Evolutionary conservation across 2,888 invertebrate species (phyloP).

Genomic region (Drosophila maculinotata): DNA sequence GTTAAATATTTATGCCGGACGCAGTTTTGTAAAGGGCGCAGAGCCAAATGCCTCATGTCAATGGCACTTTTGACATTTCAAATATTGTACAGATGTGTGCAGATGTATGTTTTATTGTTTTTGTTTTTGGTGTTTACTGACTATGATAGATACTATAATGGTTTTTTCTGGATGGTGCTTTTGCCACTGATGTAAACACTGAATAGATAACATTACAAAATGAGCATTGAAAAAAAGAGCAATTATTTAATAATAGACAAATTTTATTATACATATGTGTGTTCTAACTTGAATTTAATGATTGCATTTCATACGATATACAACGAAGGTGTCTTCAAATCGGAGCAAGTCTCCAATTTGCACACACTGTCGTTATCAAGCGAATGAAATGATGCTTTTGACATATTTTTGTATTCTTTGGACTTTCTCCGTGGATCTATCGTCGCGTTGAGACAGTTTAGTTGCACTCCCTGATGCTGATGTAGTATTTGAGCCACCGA

Average conservation of each 20-base stretch:
- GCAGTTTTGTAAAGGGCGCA: constrained; percentile 15
- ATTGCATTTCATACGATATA: neutral
- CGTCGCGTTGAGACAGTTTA: neutral
- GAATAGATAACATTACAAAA: no score
- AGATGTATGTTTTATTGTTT: constrained; percentile 25
- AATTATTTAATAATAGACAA: no score
- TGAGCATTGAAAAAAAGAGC: no score
- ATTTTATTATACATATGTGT: no score
- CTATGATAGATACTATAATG: neutral
- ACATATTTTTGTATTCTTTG: no score
- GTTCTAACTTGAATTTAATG: no score
- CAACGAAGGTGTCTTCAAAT: constrained; percentile 4
- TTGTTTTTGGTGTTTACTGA: constrained; percentile 53
- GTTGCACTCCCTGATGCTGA: neutral
- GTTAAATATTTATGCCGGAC: constrained; percentile 37
- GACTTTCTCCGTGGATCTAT: no score
- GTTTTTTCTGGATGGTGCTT: neutral
- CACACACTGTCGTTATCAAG: constrained; percentile 4
- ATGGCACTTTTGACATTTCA: constrained; percentile 67
- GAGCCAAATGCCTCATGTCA: constrained; percentile 67
- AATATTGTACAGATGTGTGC: constrained; percentile 8
- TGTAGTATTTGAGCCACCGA: no score
- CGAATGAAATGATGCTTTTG: neutral
- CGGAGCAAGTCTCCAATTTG: neutral
- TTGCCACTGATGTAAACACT: neutral